Evolutionary conservation across 2,113 vertebrate genomes (phyloP).

Genomic region (Phoxinus phoxinus): DNA sequence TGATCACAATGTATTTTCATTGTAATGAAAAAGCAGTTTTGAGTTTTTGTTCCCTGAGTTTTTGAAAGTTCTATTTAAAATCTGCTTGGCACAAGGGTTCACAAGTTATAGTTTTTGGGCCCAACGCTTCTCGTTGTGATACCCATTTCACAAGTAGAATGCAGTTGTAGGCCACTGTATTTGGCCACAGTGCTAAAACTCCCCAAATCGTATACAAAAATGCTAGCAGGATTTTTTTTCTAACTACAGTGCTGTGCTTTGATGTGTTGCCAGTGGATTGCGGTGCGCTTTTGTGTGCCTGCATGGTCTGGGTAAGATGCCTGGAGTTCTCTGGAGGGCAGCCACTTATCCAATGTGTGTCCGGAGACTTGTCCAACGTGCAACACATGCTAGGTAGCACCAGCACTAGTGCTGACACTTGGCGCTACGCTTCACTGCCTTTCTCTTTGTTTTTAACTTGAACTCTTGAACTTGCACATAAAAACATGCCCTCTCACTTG

Average conservation of each 20-base stretch:
- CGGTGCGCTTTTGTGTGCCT: slow-evolving; percentile 50
- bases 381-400: slow-evolving; percentile 43
- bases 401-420: slow-evolving; percentile 52
- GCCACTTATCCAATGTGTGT: slow-evolving; percentile 29
- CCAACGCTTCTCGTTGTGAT: not conserved
- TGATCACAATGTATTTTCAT: not conserved
- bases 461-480: not conserved
- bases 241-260: slow-evolving; percentile 38
- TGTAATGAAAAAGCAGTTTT: not conserved
- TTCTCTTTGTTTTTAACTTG: not conserved
- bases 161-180: not conserved
- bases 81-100: not conserved
- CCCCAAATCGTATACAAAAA: not conserved
- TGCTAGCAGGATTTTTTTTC: not conserved
- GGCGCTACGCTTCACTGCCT: slow-evolving; percentile 22
- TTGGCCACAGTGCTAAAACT: slow-evolving; percentile 1
- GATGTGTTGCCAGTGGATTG: slow-evolving; percentile 53
- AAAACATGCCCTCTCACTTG: not conserved
- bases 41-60: not conserved
- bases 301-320: slow-evolving; percentile 55
- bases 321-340: slow-evolving; percentile 45
- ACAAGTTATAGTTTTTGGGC: not conserved
- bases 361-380: slow-evolving; percentile 38
- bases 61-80: not conserved
- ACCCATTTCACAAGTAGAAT: slow-evolving; percentile 21